phyloP scores from a whole-genome alignment of 2,113 vertebrate genomes.

The Lagopus muta region DNA sequence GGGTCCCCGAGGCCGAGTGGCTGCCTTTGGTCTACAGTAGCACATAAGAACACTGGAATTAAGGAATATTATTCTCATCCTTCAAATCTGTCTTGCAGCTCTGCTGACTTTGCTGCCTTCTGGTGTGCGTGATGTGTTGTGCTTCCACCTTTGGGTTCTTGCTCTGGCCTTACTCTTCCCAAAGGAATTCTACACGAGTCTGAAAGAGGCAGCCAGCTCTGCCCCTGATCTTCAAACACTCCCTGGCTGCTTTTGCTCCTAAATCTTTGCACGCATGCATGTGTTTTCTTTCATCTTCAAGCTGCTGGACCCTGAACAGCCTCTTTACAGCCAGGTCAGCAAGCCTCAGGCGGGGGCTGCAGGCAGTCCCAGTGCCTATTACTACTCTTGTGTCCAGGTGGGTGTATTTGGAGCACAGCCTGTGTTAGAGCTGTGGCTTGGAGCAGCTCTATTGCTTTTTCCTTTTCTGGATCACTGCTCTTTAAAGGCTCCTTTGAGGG shows the following conservation, averaged over 20 bases:
- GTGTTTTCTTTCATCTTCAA: background rate
- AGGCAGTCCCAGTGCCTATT: accelerated
- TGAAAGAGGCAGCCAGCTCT: background rate
- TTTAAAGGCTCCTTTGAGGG: accelerated
- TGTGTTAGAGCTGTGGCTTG: background rate
- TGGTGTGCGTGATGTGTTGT: background rate
- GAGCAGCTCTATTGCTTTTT: background rate
- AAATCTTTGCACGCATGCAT: accelerated
- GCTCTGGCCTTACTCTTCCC: background rate
- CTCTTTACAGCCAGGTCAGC: accelerated
- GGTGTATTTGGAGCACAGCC: accelerated
- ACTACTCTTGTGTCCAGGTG: accelerated
- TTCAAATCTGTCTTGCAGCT: background rate
- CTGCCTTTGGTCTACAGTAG: background rate
- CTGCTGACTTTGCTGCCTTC: background rate
- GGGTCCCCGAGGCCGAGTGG: background rate
- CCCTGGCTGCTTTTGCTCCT: background rate
- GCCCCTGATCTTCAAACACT: accelerated
- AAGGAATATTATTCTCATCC: background rate
- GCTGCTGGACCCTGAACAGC: background rate
- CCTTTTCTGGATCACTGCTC: accelerated
- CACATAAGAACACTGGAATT: background rate
- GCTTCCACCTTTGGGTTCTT: background rate
- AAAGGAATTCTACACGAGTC: accelerated
- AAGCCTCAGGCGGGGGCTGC: background rate